Evolutionary conservation across 2,797 vertebrate genomes (phyloP), one percentile per base, ranked within the genome.

Genomic region (Notolepis coatsorum): DNA sequence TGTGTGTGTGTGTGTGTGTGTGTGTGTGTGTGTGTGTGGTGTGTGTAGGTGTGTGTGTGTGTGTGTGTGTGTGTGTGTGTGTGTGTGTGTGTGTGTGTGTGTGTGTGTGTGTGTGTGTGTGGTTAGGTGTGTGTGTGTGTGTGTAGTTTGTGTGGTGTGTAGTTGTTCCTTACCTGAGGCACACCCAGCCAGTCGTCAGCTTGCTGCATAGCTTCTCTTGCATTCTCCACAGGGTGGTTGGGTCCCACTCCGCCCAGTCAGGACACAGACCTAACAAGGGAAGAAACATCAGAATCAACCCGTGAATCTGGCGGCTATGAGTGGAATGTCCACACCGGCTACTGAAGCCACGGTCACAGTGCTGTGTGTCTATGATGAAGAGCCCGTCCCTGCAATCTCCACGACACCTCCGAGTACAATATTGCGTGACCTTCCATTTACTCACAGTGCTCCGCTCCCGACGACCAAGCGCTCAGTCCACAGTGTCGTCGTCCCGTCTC

Each of bases 151-250:
- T 59, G 37, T 50, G 37, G 18, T 39, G 46, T 69, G 43, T 18
- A 7, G 24, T 65, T 59, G 76, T 69, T 18, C 66, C 82, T 84
- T 84, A 97, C 96, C 95, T 98, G 96, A 51, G 96, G 96, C 55
- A 98, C 96, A 0, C 96, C 96, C 39, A 97, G 75, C 96, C 96
- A 97, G 54, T 97, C 95, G 0, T 98, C 96, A 0, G 96, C 96
- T 81, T 98, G 96, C 59, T 98, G 96, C 96, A 98, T 98, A 74
- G 96, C 96, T 76, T 97, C 96, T 57, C 93, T 92, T 55, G 96
- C 96, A 56, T 98, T 98, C 79, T 95, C 77, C 82, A 97, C 96
- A 0, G 96, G 96, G 82, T 96, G 86, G 68, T 93, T 96, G 96
- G 96, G 73, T 98, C 96, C 96, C 96, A 98, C 2, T 93, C 91